Base-by-base conservation (phyloP, 2,113 vertebrate species). In the Azemiops feae region DNA sequence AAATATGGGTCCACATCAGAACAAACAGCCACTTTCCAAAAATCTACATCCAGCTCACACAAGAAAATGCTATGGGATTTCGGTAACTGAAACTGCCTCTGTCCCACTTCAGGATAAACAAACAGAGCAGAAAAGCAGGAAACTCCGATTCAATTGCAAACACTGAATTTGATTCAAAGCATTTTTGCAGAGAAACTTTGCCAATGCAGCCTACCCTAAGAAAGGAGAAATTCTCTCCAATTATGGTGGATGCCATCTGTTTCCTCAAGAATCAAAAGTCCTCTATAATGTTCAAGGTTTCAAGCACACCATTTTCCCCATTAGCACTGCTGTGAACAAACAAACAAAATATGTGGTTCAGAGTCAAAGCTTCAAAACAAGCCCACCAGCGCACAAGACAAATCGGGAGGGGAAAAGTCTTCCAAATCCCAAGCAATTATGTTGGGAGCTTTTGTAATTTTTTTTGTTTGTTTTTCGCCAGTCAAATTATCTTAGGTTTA, bases 401-500 rank as follows among this genome's bases (percentile, higher is more conserved):
- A 47, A 98, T 95, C 97, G 97, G 97, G 97, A 97, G 97, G 98
- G 98, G 98, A 97, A 97, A 98, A 98, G 97, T 98, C 98, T 99
- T 98, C 98, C 98, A 98, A 98, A 98, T 99, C 98, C 74, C 98
- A 98, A 98, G 98, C 98, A 98, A 98, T 98, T 97, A 53, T 14
- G 12, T 34, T 86, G 93, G 16, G 88, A 16, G 53, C 91, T 90
- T 92, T 0, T 86, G 85, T 91, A 90, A 91, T 69, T 94, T 93
- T 92, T 92, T 93, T 55, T 43, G 43, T 69, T 47, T 96, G 91
- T 91, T 96, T 96, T 93, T 98, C 97, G 98, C 98, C 97, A 97
- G 96, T 98, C 98, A 98, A 98, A 98, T 98, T 98, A 98, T 98
- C 98, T 98, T 98, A 98, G 98, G 98, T 99, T 99, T 99, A 98